Evolutionary conservation across 2,113 vertebrate species (phyloP), one percentile per base, ranked within the genome.

Genomic region (Nesoenas mayeri): DNA sequence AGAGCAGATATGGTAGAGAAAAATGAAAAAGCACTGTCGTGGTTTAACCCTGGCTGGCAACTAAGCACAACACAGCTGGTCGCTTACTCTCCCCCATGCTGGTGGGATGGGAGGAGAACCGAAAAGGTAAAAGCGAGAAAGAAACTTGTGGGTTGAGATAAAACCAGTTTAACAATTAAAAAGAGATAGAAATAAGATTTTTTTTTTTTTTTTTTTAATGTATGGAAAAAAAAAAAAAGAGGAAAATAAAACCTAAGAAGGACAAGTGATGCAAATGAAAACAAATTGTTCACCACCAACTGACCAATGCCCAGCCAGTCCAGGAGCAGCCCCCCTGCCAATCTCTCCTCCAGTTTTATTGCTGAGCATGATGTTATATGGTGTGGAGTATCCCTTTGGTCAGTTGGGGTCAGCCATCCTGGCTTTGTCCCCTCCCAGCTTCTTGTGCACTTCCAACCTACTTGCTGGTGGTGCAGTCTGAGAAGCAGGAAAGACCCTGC

Each of bases 391-490:
- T 22, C n/a, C 15, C 20, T 44, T 72, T 15, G 57, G 15, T 5
- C 40, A 38, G 22, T 9, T 38, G 19, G 36, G 31, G 36, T 42
- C 19, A 17, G 15, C 47, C 51, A n/a, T n/a, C 51, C n/a, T 22
- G 28, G 4, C 70, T 65, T 7, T 57, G 29, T 48, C 34, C 18
- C 4, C 28, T 85, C 40, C 18, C 29, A 22, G 6, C 9, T 38
- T 28, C 16, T 74, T 40, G 50, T 57, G 28, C 22, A 15, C 7
- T 50, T 31, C 18, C 18, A 48, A 15, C 22, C 11, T 48, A 11
- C n/a, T n/a, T 1, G 1, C 61, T 66, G 29, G 24, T 1, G 2
- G 21, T 9, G 7, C 15, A 6, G 4, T 4, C 2, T 32, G 6
- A 65, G 56, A 9, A 80, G n/a, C 4, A 42, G 29, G 36, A 77